Evolutionary conservation across 2,113 vertebrate genomes (phyloP).

Genomic region (Astur gentilis): DNA sequence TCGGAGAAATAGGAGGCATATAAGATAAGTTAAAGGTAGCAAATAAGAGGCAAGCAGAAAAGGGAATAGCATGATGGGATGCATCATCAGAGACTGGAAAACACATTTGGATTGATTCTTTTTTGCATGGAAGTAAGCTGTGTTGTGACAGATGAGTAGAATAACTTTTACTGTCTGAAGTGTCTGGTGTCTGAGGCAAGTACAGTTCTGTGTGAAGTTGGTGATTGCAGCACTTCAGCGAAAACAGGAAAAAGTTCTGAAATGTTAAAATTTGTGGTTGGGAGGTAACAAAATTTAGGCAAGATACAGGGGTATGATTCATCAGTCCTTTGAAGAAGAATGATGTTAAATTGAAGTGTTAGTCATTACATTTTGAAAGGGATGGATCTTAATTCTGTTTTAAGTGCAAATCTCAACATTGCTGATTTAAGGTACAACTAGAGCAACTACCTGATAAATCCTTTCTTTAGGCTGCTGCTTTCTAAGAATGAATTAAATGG

Average conservation of each 20-base stretch:
- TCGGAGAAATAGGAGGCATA: accelerated
- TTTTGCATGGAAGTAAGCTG: neutral
- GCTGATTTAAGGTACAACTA: neutral
- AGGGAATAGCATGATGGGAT: neutral
- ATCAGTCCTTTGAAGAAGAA: neutral
- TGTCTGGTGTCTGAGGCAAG: neutral
- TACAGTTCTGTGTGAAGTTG: neutral
- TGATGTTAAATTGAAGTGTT: neutral
- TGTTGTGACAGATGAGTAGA: neutral
- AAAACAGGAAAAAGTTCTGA: neutral
- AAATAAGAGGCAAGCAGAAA: neutral
- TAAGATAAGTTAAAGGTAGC: neutral
- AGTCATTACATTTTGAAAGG: neutral
- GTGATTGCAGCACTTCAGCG: neutral
- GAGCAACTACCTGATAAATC: neutral
- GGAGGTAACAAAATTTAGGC: neutral
- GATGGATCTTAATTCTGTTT: neutral
- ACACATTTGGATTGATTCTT: neutral
- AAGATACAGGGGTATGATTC: neutral
- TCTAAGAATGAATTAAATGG: neutral
- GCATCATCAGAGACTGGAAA: neutral
- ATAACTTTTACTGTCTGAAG: neutral
- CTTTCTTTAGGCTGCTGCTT: neutral
- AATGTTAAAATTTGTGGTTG: neutral
- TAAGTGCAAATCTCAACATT: neutral